phyloP scores from a whole-genome alignment of 1,140 invertebrate species.

The Neodiprion virginianus region DNA sequence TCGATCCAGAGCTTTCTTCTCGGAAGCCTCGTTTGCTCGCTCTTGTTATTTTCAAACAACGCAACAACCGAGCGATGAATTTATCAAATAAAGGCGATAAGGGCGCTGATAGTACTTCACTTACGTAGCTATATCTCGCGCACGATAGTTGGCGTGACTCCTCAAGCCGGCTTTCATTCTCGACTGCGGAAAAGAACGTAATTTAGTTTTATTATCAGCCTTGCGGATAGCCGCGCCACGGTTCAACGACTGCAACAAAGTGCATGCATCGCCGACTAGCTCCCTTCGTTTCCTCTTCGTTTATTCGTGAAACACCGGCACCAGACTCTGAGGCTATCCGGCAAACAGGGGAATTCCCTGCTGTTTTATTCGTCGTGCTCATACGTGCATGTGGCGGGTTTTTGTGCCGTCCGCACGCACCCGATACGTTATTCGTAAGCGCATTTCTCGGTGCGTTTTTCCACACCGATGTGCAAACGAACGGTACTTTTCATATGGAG shows the following conservation, averaged over 20 bases:
- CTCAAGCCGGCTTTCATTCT: background rate
- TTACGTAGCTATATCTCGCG: background rate
- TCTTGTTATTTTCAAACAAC: too few species aligned
- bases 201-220: conserved; percentile 5
- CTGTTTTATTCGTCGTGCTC: background rate
- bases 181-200: background rate
- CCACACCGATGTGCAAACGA: too few species aligned
- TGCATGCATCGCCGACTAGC: conserved; percentile 32
- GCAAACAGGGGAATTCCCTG: conserved; percentile 24
- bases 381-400: background rate
- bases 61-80: too few species aligned
- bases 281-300: conserved; percentile 17
- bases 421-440: too few species aligned
- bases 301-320: background rate
- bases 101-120: background rate
- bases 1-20: background rate
- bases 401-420: background rate
- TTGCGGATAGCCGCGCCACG: conserved; percentile 9
- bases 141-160: background rate
- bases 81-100: background rate
- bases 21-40: too few species aligned
- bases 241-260: conserved; percentile 42
- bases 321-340: background rate
- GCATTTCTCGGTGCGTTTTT: too few species aligned
- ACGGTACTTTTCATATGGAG: too few species aligned